Conservation (phyloP, 35 echinoderm and acorn worm species). For the Stichopus chloronotus region DNA sequence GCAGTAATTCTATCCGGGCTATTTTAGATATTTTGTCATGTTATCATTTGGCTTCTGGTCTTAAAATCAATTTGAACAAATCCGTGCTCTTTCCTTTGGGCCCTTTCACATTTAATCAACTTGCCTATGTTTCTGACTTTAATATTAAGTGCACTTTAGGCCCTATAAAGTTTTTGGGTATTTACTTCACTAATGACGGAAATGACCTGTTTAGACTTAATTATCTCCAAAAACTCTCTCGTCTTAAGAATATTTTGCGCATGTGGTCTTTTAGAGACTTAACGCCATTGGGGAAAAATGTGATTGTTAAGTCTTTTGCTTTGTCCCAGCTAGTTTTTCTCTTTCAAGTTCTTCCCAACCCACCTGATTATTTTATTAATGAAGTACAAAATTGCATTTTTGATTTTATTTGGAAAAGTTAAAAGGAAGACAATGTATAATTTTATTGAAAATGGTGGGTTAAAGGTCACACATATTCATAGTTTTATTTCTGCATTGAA, state of each 20-base stretch:
- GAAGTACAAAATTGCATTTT: too few species aligned
- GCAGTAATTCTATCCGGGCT: not conserved
- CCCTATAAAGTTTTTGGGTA: not conserved
- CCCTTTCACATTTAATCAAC: not conserved
- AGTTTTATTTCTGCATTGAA: too few species aligned
- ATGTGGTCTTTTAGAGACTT: not conserved
- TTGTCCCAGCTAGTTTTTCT: too few species aligned
- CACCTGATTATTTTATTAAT: too few species aligned
- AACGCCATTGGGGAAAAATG: too few species aligned
- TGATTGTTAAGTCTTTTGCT: too few species aligned
- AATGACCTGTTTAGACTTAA: conserved; percentile 27
- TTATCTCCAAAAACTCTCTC: conserved; percentile 37
- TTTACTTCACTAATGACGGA: not conserved
- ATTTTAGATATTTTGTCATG: not conserved
- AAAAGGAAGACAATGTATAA: too few species aligned
- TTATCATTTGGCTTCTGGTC: not conserved
- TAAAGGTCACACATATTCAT: too few species aligned
- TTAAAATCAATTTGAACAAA: conserved; percentile 12
- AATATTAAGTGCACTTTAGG: not conserved
- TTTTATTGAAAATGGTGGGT: too few species aligned
- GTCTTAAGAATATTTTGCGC: not conserved
- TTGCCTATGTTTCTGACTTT: not conserved
- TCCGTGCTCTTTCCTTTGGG: not conserved
- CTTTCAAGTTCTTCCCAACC: too few species aligned
- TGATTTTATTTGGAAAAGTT: too few species aligned